A percentile compares a stretch with the other conserved stretches of the same genome.
Evolutionary conservation across 2,113 vertebrate species (phyloP).

Genomic region (Xerus inauris): DNA sequence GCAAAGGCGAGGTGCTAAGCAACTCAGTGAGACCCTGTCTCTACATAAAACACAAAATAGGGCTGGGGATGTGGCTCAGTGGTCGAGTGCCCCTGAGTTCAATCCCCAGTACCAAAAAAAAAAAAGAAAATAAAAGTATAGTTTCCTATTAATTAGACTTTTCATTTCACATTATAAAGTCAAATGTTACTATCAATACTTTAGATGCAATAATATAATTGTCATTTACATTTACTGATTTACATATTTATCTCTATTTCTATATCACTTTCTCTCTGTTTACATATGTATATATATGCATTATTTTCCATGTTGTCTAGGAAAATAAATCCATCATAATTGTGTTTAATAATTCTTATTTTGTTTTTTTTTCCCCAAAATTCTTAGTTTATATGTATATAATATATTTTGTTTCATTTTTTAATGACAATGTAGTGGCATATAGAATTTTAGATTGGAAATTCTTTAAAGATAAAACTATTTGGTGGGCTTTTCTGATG

Average conservation of each 20-base stretch:
- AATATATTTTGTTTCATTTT: not conserved
- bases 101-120: too few relatives aligned
- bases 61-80: too few relatives aligned
- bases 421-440: not conserved
- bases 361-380: not conserved
- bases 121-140: too few relatives aligned
- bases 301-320: not conserved
- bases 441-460: not conserved
- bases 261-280: not conserved
- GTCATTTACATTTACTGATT: not conserved
- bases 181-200: not conserved
- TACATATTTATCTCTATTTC: not conserved
- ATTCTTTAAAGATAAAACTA: not conserved
- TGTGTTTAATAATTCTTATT: not conserved
- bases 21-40: too few relatives aligned
- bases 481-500: not conserved
- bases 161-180: not conserved
- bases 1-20: too few relatives aligned
- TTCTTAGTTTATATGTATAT: too few relatives aligned
- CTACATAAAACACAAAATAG: too few relatives aligned
- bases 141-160: not conserved
- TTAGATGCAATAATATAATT: not conserved
- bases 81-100: too few relatives aligned
- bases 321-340: not conserved
- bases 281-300: not conserved